These are phyloP conservation scores for Thripadectes ignobilis DNA, from an alignment of 2,797 vertebrate species.

Conservation along the genomic window DNA sequence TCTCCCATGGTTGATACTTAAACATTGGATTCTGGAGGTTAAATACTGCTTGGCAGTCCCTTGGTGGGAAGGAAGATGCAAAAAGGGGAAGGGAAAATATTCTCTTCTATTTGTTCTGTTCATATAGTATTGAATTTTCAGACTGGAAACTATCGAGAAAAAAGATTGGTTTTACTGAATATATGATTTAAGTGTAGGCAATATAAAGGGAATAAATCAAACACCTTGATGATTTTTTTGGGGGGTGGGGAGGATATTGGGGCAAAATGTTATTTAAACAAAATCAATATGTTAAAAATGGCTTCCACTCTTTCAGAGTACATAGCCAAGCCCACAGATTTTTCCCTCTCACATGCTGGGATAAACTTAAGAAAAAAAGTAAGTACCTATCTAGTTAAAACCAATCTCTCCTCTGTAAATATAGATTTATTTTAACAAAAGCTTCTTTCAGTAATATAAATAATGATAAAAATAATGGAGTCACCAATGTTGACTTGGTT, in stretches of 20 bases:
- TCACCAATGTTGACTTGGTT: background rate
- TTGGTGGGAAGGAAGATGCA: background rate
- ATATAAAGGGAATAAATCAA: background rate
- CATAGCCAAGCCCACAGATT: background rate
- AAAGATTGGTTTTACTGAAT: background rate
- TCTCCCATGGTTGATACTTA: background rate
- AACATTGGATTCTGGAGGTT: background rate
- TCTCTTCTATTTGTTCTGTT: background rate
- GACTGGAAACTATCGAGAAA: background rate
- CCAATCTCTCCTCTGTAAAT: background rate
- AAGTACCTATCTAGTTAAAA: background rate
- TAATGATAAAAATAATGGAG: slow-evolving; percentile 42
- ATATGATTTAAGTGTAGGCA: background rate
- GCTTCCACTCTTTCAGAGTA: background rate
- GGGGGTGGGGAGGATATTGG: fast-evolving
- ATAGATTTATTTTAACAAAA: slow-evolving; percentile 16
- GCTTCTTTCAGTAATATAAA: slow-evolving; percentile 30
- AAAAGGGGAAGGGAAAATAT: background rate
- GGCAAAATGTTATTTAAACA: background rate
- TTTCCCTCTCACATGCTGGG: background rate
- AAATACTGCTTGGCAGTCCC: background rate
- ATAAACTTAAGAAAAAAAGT: background rate
- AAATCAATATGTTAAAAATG: background rate
- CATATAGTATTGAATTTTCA: background rate
- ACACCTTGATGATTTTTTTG: background rate